Percentiles rank a stretch among this genome's conserved stretches.
Evolutionary conservation across 2,888 invertebrate species (phyloP).

Genomic region (Pseudanteris insignis): DNA sequence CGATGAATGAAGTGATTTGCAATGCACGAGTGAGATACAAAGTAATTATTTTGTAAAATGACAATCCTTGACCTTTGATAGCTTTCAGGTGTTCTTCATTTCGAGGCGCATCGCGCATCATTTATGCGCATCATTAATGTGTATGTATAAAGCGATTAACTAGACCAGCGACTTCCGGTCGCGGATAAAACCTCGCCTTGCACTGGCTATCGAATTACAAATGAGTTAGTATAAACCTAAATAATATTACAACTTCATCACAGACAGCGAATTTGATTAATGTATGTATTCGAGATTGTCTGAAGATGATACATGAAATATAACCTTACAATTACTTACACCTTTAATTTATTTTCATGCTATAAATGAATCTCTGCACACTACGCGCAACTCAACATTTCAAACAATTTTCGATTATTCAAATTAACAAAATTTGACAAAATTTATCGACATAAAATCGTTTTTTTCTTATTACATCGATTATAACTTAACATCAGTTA

Average conservation of each 20-base stretch:
- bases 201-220: slow-evolving; percentile 42
- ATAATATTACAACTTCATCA: slow-evolving; percentile 43
- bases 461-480: too few species aligned
- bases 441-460: too few species aligned
- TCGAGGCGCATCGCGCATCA: slow-evolving; percentile 39
- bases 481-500: too few species aligned
- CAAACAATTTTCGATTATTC: too few species aligned
- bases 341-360: slow-evolving; percentile 28
- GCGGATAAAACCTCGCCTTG: slow-evolving; percentile 41
- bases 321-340: slow-evolving; percentile 9
- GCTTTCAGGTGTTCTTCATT: slow-evolving; percentile 45
- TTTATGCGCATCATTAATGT: slow-evolving; percentile 42
- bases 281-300: slow-evolving; percentile 30
- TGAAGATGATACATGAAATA: slow-evolving; percentile 38
- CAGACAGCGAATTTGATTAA: slow-evolving; percentile 37
- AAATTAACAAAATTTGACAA: too few species aligned
- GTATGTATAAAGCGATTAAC: slow-evolving; percentile 44
- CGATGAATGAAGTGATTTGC: slow-evolving; percentile 27
- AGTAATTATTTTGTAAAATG: slow-evolving; percentile 25
- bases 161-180: slow-evolving; percentile 46
- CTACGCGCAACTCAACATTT: too few species aligned
- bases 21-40: slow-evolving; percentile 16
- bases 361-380: slow-evolving; percentile 20
- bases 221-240: slow-evolving; percentile 44
- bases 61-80: slow-evolving; percentile 44